Base-by-base conservation (phyloP, 2,113 vertebrate genomes). In the Gymnorhina tibicen region DNA sequence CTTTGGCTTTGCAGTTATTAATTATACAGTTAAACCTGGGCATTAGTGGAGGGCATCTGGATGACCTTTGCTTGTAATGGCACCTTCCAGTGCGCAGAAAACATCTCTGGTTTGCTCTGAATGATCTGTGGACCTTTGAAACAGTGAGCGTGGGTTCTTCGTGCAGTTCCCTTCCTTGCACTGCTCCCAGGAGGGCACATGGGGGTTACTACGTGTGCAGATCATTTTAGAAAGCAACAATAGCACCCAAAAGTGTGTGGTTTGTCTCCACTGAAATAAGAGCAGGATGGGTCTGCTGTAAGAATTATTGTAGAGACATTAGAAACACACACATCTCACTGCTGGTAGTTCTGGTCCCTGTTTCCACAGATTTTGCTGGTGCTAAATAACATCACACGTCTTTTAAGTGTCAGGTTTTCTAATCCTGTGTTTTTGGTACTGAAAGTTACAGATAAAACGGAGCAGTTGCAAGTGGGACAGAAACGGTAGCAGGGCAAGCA, bases 371-470 rank as follows among this genome's bases (percentile, higher is more conserved):
- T 42, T 58, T 27, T 83, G 32, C 11, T 6, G 3, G 26, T 46
- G 50, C 37, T 82, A 73, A 91, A 30, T 26, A 74, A 21, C 24
- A 52, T 50, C 32, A 52, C 68, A 22, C 33, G 33, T 62, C 52
- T 63, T 76, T 37, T 58, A 75, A 63, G 75, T 17, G 41, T 91
- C 94, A 74, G 26, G 14, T 76, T 85, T 93, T 56, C 84, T 88
- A 81, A 91, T 84, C 53, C 82, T 79, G 1, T 79, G 1, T 13
- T 84, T 78, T 64, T 81, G 33, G 53, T 69, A 30, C 74, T 95
- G 88, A 87, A 84, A 74, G 52, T 68, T 81, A 39, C 68, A 89
- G 93, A 91, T 94, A 93, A 97, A 92, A 83, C 37, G 5, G 49
- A 85, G 88, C 17, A 41, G 66, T 11, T 70, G 93, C 26, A 47